Percentiles rank a stretch among this genome's conserved stretches.
Evolutionary conservation across 2,888 invertebrate genomes (phyloP).

Genomic region (Melinaea marsaeus): DNA sequence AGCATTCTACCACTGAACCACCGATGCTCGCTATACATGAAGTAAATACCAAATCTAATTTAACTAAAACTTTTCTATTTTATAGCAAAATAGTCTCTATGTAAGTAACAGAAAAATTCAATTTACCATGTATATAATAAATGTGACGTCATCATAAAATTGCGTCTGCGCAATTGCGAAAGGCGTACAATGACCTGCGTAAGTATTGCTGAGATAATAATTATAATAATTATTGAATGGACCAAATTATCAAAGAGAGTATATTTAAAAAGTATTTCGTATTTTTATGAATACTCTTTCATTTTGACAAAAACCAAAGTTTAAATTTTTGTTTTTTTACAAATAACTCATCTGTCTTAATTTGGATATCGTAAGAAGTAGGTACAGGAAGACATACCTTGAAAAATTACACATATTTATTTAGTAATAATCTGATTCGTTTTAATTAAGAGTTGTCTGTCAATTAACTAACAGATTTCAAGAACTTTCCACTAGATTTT

Average conservation of each 20-base stretch:
- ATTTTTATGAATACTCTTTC: too few species aligned
- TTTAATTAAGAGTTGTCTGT: slow-evolving; percentile 2
- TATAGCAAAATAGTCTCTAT: not conserved
- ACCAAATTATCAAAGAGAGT: not conserved
- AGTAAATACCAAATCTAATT: not conserved
- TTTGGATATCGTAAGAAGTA: too few species aligned
- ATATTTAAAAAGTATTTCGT: not conserved
- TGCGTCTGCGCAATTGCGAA: slow-evolving; percentile 4
- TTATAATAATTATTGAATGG: not conserved
- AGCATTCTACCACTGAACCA: slow-evolving; percentile 80
- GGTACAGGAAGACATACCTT: too few species aligned
- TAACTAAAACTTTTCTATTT: not conserved
- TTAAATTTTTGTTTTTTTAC: too few species aligned
- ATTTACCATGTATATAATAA: not conserved
- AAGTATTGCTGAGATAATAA: not conserved
- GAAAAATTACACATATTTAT: too few species aligned
- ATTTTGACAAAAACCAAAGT: too few species aligned
- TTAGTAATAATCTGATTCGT: not conserved
- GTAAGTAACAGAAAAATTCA: not conserved
- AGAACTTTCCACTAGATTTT: not conserved
- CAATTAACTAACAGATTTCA: not conserved
- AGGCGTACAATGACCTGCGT: not conserved
- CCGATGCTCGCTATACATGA: slow-evolving; percentile 57
- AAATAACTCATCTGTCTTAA: too few species aligned
- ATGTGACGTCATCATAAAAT: not conserved